A percentile compares a stretch with the other conserved stretches of the same genome.
These are phyloP conservation scores for Brevimyrus niger DNA, from an alignment of 2,113 vertebrate genomes.

Conservation along the genomic window DNA sequence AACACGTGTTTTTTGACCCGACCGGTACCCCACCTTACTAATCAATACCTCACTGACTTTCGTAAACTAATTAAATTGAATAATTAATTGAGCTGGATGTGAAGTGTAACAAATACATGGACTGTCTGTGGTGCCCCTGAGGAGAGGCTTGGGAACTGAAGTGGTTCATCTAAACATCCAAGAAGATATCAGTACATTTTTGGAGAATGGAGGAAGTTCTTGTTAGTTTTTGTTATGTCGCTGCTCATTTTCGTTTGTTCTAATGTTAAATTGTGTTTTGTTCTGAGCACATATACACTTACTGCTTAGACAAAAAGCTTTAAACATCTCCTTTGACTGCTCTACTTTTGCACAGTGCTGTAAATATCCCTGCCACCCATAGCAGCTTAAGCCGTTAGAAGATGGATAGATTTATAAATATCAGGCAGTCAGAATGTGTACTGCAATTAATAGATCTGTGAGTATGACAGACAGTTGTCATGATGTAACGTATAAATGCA, in stretches of 20 bases:
- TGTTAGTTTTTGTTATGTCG: no score
- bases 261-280: neutral
- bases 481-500: neutral
- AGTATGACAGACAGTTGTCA: neutral
- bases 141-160: neutral
- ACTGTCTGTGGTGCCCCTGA: neutral
- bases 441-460: neutral
- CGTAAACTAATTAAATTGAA: neutral
- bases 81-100: neutral
- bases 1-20: neutral
- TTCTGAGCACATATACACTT: neutral
- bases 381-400: neutral
- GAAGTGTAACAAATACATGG: neutral
- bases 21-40: neutral
- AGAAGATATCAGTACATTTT: neutral
- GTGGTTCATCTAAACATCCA: neutral
- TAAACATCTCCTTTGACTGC: neutral
- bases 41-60: neutral
- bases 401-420: neutral
- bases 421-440: neutral
- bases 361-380: neutral
- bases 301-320: neutral
- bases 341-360: no score
- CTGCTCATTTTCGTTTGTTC: no score
- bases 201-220: no score